These are phyloP conservation scores for Stomorhina lunata DNA, from an alignment of 2,888 invertebrate species.

Conservation along the genomic window DNA sequence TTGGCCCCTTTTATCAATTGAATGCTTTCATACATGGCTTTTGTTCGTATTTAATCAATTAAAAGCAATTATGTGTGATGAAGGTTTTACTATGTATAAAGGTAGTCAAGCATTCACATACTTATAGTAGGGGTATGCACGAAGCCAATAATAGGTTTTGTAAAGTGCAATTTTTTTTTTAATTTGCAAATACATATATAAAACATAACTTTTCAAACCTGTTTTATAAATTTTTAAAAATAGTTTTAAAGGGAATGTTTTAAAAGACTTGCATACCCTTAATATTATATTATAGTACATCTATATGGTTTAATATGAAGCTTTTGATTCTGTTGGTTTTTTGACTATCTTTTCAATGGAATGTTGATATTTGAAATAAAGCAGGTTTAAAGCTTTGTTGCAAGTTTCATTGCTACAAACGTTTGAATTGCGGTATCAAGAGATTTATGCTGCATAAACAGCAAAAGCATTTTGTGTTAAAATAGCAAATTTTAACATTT, in stretches of 20 bases:
- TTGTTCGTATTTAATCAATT: slow-evolving; percentile 74
- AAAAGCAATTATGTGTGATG: slow-evolving; percentile 73
- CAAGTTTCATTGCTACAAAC: background rate
- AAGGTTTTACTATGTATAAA: slow-evolving; percentile 17
- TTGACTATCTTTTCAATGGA: background rate
- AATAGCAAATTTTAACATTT: slow-evolving; percentile 12
- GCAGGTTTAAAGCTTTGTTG: background rate
- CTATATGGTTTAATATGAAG: background rate
- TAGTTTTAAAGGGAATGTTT: too few species aligned
- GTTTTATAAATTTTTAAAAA: too few species aligned
- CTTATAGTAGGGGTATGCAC: background rate
- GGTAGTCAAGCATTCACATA: background rate
- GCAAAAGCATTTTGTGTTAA: background rate
- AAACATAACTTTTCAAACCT: too few species aligned
- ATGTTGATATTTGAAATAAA: background rate
- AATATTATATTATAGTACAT: too few species aligned
- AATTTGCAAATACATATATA: too few species aligned
- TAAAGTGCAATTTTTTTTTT: too few species aligned
- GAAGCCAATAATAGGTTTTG: too few species aligned
- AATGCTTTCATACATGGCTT: slow-evolving; percentile 10
- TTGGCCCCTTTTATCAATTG: background rate
- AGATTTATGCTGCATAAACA: background rate
- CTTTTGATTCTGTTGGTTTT: background rate
- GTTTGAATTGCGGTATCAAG: background rate
- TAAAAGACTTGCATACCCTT: too few species aligned